Evolutionary conservation across 2,797 vertebrate species (phyloP), one percentile per base, ranked within the genome.

Genomic region (Holocentrus rufus): DNA sequence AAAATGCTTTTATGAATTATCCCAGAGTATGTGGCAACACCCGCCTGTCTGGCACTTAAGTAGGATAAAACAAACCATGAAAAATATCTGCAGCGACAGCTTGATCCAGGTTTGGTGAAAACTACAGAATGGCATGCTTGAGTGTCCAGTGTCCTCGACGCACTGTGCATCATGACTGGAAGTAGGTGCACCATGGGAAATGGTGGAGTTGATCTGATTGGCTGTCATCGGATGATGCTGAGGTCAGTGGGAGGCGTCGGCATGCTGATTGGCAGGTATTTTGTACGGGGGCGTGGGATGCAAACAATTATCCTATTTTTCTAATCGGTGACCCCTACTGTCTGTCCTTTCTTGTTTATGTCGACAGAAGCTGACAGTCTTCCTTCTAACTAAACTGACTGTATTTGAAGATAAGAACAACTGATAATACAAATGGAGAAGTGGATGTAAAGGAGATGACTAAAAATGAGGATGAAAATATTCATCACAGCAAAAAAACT

Each of bases 401-500:
- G 63, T 18, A 46, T 22, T 22, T 30, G 10, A 68, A 27, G 56
- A 36, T 8, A 58, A 53, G 62, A 70, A 77, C 55, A 59, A 17
- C 22, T 20, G 36, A 22, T 13, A 22, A 36, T n/a, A 42, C n/a
- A 27, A 10, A 60, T 30, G 30, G 50, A 9, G 7, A 34, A 34
- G 31, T 3, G 31, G 31, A 7, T 20, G 9, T 61, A 58, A 65
- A n/a, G 39, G 61, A 25, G 20, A 44, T 54, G 27, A 60, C 17
- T 63, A 13, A 50, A 80, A 34, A 62, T 39, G 17, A 82, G 39
- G 18, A 76, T 49, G 56, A 66, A 22, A 52, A 68, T 59, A 65
- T 60, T 67, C 58, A 77, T 39, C 54, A 72, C 46, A 75, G 58
- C 39, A 82, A 62, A 50, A 62, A 68, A 36, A n/a, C 4, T 17